Evolutionary conservation across 2,113 vertebrate genomes (phyloP).

Genomic region (Sorex araneus): DNA sequence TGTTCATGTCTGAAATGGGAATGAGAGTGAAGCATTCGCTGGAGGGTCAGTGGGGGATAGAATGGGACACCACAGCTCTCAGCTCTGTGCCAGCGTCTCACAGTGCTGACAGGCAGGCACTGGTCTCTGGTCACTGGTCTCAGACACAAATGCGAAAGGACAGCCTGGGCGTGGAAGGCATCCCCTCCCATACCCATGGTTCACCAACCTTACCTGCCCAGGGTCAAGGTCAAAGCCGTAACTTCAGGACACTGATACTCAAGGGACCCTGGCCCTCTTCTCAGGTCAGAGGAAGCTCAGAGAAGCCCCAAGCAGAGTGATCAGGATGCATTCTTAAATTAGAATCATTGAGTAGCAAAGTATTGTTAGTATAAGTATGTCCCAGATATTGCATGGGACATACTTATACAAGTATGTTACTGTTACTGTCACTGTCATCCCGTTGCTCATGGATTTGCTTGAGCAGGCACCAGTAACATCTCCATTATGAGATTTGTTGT

Average conservation of each 20-base stretch:
- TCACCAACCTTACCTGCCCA: background rate
- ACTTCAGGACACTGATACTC: background rate
- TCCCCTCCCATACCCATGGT: background rate
- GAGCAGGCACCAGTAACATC: too few relatives aligned
- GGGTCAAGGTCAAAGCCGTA: background rate
- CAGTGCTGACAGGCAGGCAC: background rate
- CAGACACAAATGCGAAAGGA: background rate
- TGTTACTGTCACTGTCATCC: too few relatives aligned
- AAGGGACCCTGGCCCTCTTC: background rate
- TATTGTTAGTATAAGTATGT: slow-evolving; percentile 34
- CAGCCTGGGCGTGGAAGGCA: background rate
- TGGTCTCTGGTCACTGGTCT: background rate
- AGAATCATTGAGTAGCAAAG: slow-evolving; percentile 25
- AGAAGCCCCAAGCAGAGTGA: background rate
- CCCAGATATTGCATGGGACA: background rate
- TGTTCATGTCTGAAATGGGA: slow-evolving; percentile 43
- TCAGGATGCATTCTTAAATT: background rate
- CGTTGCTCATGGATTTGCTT: too few relatives aligned
- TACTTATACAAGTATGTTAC: background rate
- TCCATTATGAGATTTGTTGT: too few relatives aligned
- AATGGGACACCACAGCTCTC: background rate
- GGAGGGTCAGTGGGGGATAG: background rate
- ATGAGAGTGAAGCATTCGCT: background rate
- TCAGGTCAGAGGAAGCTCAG: background rate
- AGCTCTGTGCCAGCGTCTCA: background rate